Percentiles rank a stretch among this genome's conserved stretches.
Conservation (phyloP, 2,888 invertebrate genomes). For the Petrophora chlorosata region DNA sequence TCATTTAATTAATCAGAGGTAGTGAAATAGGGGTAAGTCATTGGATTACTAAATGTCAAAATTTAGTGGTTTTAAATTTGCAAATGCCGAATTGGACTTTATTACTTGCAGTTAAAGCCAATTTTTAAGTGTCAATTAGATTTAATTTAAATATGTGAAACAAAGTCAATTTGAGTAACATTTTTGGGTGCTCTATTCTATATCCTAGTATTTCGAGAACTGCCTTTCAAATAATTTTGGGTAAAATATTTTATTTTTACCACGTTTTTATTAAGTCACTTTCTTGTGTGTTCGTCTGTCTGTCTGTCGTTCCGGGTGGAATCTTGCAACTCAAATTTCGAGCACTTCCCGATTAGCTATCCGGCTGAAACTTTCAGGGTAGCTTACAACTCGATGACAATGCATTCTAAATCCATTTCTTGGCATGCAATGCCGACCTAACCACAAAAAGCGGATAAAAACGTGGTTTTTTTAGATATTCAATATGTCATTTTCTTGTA, state of each 20-base stretch:
- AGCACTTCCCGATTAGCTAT: no score
- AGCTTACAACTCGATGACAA: no score
- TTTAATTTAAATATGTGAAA: conserved; percentile 5
- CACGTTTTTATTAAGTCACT: no score
- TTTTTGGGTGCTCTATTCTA: background rate
- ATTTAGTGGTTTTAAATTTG: conserved; percentile 31
- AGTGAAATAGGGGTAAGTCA: background rate
- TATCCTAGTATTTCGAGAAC: background rate
- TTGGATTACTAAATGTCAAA: conserved; percentile 34
- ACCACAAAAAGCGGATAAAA: no score
- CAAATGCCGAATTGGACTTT: conserved; percentile 14
- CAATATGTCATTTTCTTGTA: no score
- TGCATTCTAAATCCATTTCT: no score
- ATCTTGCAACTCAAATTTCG: no score
- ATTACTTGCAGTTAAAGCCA: conserved; percentile 13
- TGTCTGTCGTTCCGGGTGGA: no score
- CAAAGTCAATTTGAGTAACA: background rate
- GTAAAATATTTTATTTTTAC: background rate
- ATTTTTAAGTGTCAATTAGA: conserved; percentile 16
- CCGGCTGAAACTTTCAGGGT: no score
- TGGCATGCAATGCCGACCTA: no score
- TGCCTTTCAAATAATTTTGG: background rate
- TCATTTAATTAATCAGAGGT: background rate
- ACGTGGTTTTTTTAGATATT: no score
- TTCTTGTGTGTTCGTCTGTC: no score